Percentiles rank a stretch among this genome's conserved stretches.
phyloP scores from a whole-genome alignment of 2,113 vertebrate genomes.

The Falco punctatus region DNA sequence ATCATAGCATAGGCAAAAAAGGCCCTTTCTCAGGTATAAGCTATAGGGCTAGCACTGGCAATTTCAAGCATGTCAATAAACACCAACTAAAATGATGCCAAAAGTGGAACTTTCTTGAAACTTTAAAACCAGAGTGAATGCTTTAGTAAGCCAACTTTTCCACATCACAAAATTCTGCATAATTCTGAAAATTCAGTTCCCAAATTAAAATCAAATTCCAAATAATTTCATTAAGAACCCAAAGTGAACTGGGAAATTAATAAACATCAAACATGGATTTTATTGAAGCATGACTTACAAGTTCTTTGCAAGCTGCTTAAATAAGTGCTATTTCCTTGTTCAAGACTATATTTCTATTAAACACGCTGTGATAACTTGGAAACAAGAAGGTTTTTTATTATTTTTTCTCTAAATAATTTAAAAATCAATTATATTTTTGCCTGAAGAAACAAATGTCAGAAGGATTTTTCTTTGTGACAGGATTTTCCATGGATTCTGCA shows the following conservation, averaged over 20 bases:
- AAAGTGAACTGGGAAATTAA: constrained; percentile 31
- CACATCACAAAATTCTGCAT: background rate
- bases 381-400: background rate
- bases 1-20: background rate
- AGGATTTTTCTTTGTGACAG: constrained; percentile 3
- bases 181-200: constrained; percentile 1
- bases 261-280: constrained; percentile 10
- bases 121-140: background rate
- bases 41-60: background rate
- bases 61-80: background rate
- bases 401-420: background rate
- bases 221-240: constrained; percentile 1
- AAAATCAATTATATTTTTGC: constrained; percentile 44
- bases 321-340: constrained; percentile 11
- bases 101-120: background rate
- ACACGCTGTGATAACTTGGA: constrained; percentile 10
- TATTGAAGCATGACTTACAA: constrained; percentile 24
- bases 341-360: constrained; percentile 1
- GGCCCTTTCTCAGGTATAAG: background rate
- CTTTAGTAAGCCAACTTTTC: background rate
- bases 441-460: constrained; percentile 16
- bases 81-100: background rate
- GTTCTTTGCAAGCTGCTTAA: constrained; percentile 18
- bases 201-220: constrained; percentile 29
- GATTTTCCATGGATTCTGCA: constrained; percentile 1